A percentile compares a stretch with the other conserved stretches of the same genome.
Evolutionary conservation across 1,140 invertebrate species (phyloP).

Genomic region (Drosophila tani): DNA sequence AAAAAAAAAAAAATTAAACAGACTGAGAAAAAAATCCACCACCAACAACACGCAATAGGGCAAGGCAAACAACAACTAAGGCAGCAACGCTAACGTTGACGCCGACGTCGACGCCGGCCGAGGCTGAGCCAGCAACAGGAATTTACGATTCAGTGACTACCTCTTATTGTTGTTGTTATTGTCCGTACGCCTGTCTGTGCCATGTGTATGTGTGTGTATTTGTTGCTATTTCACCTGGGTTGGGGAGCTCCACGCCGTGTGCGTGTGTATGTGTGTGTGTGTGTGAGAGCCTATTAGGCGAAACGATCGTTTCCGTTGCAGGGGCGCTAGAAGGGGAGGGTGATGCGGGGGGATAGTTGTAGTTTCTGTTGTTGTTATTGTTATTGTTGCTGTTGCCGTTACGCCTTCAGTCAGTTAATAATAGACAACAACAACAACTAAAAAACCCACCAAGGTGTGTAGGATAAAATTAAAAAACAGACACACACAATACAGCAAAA

Average conservation of each 20-base stretch:
- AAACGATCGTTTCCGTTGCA: slow-evolving; percentile 75
- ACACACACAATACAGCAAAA: slow-evolving; percentile 36
- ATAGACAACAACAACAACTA: slow-evolving; percentile 53
- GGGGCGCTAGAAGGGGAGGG: slow-evolving; percentile 34
- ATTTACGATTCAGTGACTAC: slow-evolving; percentile 82
- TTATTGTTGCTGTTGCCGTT: slow-evolving; percentile 56
- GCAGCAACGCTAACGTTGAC: slow-evolving; percentile 43
- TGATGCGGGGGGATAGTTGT: slow-evolving; percentile 16
- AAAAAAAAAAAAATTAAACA: slow-evolving; percentile 75
- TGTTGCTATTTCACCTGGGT: slow-evolving; percentile 63
- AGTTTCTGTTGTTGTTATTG: slow-evolving; percentile 37
- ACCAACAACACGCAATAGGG: slow-evolving; percentile 84
- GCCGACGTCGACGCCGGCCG: slow-evolving; percentile 58
- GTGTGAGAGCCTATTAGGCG: slow-evolving; percentile 74
- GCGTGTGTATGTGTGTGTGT: slow-evolving; percentile 19
- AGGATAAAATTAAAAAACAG: slow-evolving; percentile 61
- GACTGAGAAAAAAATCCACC: slow-evolving; percentile 73
- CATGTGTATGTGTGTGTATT: slow-evolving; percentile 30
- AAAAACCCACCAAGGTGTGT: slow-evolving; percentile 52
- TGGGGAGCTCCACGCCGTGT: slow-evolving; percentile 44
- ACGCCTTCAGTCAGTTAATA: slow-evolving; percentile 67
- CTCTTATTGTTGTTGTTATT: slow-evolving; percentile 65
- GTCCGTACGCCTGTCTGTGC: slow-evolving; percentile 32
- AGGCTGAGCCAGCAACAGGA: slow-evolving; percentile 74
- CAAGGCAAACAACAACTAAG: slow-evolving; percentile 80